Evolutionary conservation across 2,797 vertebrate genomes (phyloP).

Genomic region (Tenualosa ilisha): DNA sequence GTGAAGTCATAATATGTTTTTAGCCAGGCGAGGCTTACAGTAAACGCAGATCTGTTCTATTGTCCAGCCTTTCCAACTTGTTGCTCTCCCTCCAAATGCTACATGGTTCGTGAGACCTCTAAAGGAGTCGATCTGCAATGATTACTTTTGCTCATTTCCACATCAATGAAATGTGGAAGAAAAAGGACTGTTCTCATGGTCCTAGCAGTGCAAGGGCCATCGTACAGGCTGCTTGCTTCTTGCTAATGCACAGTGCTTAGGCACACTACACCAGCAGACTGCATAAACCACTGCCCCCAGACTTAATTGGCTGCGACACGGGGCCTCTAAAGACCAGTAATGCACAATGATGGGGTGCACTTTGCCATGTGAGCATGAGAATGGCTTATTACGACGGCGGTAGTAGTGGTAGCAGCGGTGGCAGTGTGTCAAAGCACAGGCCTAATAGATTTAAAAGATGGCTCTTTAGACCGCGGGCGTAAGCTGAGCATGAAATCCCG

Average conservation of each 20-base stretch:
- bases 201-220: background rate
- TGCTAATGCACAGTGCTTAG: conserved; percentile 1
- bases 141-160: background rate
- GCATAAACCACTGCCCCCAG: conserved; percentile 42
- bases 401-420: background rate
- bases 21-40: background rate
- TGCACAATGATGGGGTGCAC: conserved; percentile 57
- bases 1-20: too few relatives aligned
- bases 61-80: background rate
- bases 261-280: conserved; percentile 54
- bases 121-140: background rate
- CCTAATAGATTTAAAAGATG: conserved; percentile 49
- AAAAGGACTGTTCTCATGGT: background rate
- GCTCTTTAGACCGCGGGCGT: conserved; percentile 42
- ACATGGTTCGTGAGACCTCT: background rate
- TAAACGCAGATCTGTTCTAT: background rate
- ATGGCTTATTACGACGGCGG: conserved; percentile 37
- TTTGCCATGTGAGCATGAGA: conserved; percentile 51
- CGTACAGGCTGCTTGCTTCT: background rate
- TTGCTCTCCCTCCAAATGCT: background rate
- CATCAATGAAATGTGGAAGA: background rate
- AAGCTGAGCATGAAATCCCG: conserved; percentile 55
- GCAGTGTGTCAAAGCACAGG: conserved; percentile 46
- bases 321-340: conserved; percentile 52
- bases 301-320: conserved; percentile 61